Percentiles rank a stretch among this genome's conserved stretches.
Conservation (phyloP, 2,888 invertebrate species). For the Heteromurus nitidus region DNA sequence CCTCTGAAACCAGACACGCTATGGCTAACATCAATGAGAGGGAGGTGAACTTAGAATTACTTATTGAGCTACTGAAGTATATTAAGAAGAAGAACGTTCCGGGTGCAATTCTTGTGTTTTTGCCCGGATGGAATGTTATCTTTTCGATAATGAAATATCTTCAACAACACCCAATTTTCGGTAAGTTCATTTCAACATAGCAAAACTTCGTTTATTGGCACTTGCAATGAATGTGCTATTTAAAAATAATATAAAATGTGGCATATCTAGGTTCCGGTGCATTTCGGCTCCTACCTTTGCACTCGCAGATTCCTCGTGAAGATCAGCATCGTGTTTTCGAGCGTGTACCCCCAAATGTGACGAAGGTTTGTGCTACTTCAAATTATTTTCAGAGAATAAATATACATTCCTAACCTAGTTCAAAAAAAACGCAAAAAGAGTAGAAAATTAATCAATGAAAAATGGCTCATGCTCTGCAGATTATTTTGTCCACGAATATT, state of each 20-base stretch:
- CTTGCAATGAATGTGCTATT: no score
- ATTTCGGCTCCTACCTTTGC: slow-evolving; percentile 92
- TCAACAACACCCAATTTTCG: slow-evolving; percentile 84
- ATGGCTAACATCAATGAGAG: slow-evolving; percentile 90
- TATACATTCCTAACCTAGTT: background rate
- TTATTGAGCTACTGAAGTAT: slow-evolving; percentile 84
- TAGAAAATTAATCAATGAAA: background rate
- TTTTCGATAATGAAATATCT: slow-evolving; percentile 92
- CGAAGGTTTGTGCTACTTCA: slow-evolving; percentile 83
- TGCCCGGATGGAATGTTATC: slow-evolving; percentile 98
- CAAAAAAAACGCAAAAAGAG: background rate
- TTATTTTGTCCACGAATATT: slow-evolving; percentile 97
- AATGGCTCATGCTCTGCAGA: slow-evolving; percentile 80
- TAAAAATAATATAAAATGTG: no score
- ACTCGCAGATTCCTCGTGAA: slow-evolving; percentile 96
- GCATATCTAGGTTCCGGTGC: slow-evolving; percentile 77
- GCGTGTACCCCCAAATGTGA: slow-evolving; percentile 87
- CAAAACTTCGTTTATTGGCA: no score
- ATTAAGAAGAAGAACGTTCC: slow-evolving; percentile 78
- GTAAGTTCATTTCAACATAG: no score
- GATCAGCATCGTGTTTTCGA: slow-evolving; percentile 96
- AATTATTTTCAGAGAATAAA: background rate
- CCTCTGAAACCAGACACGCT: slow-evolving; percentile 80
- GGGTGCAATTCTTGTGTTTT: slow-evolving; percentile 93
- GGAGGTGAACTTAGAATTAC: slow-evolving; percentile 93